A percentile compares a stretch with the other conserved stretches of the same genome.
phyloP scores from a whole-genome alignment of 1,140 invertebrate species.

The Dreissena rostriformis region DNA sequence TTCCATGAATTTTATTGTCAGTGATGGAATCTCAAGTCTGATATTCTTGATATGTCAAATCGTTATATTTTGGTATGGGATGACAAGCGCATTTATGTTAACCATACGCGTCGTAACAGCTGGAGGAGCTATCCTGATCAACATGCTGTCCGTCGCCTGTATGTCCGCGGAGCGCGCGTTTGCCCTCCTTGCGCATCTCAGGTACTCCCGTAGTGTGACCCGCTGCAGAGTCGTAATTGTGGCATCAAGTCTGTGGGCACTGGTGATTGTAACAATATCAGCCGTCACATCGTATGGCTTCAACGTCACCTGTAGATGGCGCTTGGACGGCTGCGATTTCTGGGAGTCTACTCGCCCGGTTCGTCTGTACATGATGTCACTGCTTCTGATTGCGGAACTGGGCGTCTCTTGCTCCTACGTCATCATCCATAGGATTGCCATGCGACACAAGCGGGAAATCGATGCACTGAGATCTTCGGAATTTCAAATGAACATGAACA shows the following conservation, averaged over 20 bases:
- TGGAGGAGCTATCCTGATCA: neutral
- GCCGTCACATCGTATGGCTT: too few relatives aligned
- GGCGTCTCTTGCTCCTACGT: neutral
- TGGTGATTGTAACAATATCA: too few relatives aligned
- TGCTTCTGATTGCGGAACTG: neutral
- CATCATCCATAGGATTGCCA: neutral
- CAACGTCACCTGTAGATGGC: too few relatives aligned
- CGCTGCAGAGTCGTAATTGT: neutral
- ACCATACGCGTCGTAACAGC: neutral
- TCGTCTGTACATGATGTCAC: neutral
- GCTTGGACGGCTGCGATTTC: conserved; percentile 6
- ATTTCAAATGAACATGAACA: neutral
- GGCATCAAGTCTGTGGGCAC: too few relatives aligned
- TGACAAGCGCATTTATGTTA: neutral
- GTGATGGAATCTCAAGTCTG: neutral
- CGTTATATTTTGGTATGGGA: neutral
- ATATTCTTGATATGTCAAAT: neutral
- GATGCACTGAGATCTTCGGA: neutral
- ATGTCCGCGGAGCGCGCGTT: neutral
- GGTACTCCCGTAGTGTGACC: neutral
- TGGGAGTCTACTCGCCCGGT: neutral
- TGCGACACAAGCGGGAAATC: neutral
- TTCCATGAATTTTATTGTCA: neutral
- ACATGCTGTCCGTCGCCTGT: neutral
- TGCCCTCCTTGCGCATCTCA: neutral